Percentiles rank a stretch among this genome's conserved stretches.
Evolutionary conservation across 2,888 invertebrate species (phyloP).

Genomic region (Sphaerophoria taeniata): DNA sequence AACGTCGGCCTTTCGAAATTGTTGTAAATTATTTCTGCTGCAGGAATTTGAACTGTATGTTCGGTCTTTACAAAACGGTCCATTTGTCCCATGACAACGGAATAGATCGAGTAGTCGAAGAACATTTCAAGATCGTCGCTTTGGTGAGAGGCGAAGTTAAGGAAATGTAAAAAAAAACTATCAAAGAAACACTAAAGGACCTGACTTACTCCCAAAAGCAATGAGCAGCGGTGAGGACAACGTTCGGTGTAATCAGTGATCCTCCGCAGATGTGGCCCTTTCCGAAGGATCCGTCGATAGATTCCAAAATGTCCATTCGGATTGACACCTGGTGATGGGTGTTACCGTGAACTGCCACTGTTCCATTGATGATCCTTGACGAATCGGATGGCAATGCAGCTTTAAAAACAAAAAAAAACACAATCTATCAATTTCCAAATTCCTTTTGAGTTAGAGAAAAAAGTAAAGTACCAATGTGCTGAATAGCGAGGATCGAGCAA

Average conservation of each 20-base stretch:
- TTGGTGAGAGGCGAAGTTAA: too few relatives aligned
- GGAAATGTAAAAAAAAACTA: neutral
- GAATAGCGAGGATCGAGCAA: too few relatives aligned
- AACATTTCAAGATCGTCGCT: neutral
- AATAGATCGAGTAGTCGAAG: slow-evolving; percentile 71
- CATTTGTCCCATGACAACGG: slow-evolving; percentile 80
- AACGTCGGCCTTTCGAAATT: slow-evolving; percentile 77
- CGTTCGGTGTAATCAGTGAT: slow-evolving; percentile 77
- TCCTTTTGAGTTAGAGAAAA: too few relatives aligned
- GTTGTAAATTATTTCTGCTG: slow-evolving; percentile 74
- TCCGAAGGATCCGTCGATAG: slow-evolving; percentile 79
- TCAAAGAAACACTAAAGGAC: too few relatives aligned
- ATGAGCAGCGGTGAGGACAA: slow-evolving; percentile 80
- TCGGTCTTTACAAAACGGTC: slow-evolving; percentile 77
- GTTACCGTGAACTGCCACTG: slow-evolving; percentile 75
- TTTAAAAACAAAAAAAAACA: too few relatives aligned
- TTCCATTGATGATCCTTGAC: slow-evolving; percentile 78
- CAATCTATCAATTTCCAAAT: too few relatives aligned
- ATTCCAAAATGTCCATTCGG: slow-evolving; percentile 75
- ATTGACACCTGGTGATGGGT: slow-evolving; percentile 80
- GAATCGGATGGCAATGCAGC: neutral
- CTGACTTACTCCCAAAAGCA: slow-evolving; percentile 80
- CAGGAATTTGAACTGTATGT: slow-evolving; percentile 77
- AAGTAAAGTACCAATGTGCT: too few relatives aligned
- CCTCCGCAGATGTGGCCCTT: slow-evolving; percentile 81